Percentiles rank a stretch among this genome's conserved stretches.
These are phyloP conservation scores for Siniperca scherzeri DNA, from an alignment of 2,797 vertebrate genomes.

Conservation along the genomic window DNA sequence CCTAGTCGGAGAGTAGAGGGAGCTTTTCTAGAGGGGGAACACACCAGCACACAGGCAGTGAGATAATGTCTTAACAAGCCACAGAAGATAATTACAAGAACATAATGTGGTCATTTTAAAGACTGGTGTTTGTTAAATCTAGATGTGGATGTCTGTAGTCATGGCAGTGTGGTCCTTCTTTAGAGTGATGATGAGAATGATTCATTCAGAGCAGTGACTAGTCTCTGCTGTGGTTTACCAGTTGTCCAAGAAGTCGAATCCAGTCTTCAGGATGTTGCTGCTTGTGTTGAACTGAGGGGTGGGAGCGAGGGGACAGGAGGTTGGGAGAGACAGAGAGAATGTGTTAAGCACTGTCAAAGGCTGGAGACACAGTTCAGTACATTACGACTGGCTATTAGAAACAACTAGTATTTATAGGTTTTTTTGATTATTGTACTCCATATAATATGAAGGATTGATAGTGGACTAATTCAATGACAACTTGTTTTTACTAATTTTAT, in stretches of 20 bases:
- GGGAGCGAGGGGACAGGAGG: background rate
- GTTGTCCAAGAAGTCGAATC: slow-evolving; percentile 99
- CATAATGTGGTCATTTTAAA: slow-evolving; percentile 32
- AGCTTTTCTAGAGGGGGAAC: slow-evolving; percentile 5
- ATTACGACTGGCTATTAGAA: background rate
- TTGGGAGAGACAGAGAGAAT: background rate
- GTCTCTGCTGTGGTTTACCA: slow-evolving; percentile 87
- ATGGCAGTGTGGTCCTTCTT: slow-evolving; percentile 70
- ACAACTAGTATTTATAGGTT: background rate
- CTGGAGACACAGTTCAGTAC: background rate
- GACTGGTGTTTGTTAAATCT: slow-evolving; percentile 47
- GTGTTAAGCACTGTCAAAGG: background rate
- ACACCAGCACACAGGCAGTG: slow-evolving; percentile 47
- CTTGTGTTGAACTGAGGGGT: slow-evolving; percentile 90
- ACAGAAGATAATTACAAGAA: slow-evolving; percentile 58
- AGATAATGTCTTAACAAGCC: slow-evolving; percentile 69
- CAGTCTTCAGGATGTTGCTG: slow-evolving; percentile 95
- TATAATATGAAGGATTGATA: background rate
- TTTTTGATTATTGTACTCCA: background rate
- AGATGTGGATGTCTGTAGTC: slow-evolving; percentile 62
- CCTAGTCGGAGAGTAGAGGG: background rate
- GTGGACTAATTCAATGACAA: background rate
- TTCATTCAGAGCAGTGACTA: slow-evolving; percentile 32
- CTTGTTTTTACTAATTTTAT: background rate
- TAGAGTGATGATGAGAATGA: slow-evolving; percentile 51